A percentile compares a stretch with the other conserved stretches of the same genome.
These are phyloP conservation scores for Xenopus petersii DNA, from an alignment of 2,797 vertebrate species.

Conservation along the genomic window DNA sequence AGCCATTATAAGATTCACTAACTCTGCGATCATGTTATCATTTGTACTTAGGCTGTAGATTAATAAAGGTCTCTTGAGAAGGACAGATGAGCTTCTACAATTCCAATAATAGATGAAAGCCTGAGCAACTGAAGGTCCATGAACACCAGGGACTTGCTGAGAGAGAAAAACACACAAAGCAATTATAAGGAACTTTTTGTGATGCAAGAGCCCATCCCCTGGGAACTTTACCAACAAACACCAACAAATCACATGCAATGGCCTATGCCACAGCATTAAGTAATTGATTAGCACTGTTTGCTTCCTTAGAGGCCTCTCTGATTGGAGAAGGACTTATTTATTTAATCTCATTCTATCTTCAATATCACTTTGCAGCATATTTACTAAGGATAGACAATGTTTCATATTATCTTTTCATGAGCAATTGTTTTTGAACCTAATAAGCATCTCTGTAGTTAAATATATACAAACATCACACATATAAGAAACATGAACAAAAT, in stretches of 20 bases:
- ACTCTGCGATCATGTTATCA: neutral
- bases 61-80: constrained; percentile 6
- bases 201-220: constrained; percentile 12
- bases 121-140: neutral
- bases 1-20: neutral
- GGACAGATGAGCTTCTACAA: constrained; percentile 5
- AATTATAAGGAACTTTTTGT: constrained; percentile 28
- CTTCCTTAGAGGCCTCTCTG: neutral
- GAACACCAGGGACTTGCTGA: constrained; percentile 25
- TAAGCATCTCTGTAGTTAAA: too few relatives aligned
- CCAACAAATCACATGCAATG: neutral
- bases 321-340: neutral
- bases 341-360: too few relatives aligned
- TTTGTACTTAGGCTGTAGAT: constrained; percentile 3
- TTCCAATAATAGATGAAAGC: constrained; percentile 11
- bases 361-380: too few relatives aligned
- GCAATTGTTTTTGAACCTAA: too few relatives aligned
- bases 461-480: too few relatives aligned
- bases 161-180: constrained; percentile 29
- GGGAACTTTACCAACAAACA: constrained; percentile 11
- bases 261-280: neutral
- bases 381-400: too few relatives aligned
- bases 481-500: too few relatives aligned
- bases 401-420: too few relatives aligned
- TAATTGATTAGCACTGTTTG: neutral